Percentiles rank a stretch among this genome's conserved stretches.
These are phyloP conservation scores for Neodontobutis hainanensis DNA, from an alignment of 2,113 vertebrate species.

Conservation along the genomic window DNA sequence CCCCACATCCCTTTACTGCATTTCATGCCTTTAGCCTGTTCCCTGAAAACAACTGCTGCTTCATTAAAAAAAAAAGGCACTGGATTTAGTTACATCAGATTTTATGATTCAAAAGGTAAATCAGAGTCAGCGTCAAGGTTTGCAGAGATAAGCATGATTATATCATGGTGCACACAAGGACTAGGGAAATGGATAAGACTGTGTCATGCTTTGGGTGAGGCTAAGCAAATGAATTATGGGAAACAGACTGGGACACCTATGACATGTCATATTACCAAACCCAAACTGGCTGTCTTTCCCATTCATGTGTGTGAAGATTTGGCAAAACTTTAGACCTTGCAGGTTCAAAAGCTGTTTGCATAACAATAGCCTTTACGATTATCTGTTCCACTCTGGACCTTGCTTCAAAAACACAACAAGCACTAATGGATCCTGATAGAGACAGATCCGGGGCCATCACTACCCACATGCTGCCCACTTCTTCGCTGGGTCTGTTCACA, in stretches of 20 bases:
- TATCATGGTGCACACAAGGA: conserved; percentile 26
- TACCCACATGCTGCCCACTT: neutral
- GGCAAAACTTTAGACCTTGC: neutral
- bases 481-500: conserved; percentile 20
- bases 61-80: neutral
- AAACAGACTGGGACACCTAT: neutral
- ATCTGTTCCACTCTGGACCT: conserved; percentile 12
- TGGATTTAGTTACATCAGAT: conserved; percentile 12
- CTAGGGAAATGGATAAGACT: conserved; percentile 19
- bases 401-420: neutral
- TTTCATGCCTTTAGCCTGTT: neutral
- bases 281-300: neutral
- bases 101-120: conserved; percentile 5
- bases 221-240: conserved; percentile 20
- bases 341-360: neutral
- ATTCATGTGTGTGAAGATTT: neutral
- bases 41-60: neutral
- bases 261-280: neutral
- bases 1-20: neutral
- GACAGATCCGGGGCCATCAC: conserved; percentile 1
- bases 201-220: conserved; percentile 11
- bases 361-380: neutral
- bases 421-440: conserved; percentile 21
- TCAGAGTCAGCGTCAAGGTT: conserved; percentile 6
- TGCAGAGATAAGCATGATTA: conserved; percentile 24